Evolutionary conservation across 2,888 invertebrate genomes (phyloP).

Genomic region (Ochropleura plecta): DNA sequence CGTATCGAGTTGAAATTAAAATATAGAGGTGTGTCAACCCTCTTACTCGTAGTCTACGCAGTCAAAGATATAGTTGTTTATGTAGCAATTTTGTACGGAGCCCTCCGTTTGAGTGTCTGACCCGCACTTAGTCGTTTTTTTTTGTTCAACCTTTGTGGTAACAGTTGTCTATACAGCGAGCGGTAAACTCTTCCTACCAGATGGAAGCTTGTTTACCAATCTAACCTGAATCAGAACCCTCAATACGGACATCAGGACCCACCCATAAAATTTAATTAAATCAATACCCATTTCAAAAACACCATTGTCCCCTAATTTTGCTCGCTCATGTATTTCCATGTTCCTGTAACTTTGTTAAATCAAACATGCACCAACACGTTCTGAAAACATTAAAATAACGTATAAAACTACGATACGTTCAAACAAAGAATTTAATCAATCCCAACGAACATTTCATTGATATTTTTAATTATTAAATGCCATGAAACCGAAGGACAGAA

Average conservation of each 20-base stretch:
- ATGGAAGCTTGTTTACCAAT: constrained; percentile 3
- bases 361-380: constrained; percentile 60
- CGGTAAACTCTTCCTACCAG: neutral
- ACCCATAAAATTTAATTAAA: constrained; percentile 37
- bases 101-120: no score
- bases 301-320: constrained; percentile 28
- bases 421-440: constrained; percentile 64
- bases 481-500: constrained; percentile 20
- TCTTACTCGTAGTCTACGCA: no score
- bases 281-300: constrained; percentile 27
- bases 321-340: constrained; percentile 30
- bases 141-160: no score
- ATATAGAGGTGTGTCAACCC: no score
- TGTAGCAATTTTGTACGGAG: no score
- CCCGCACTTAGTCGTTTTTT: no score
- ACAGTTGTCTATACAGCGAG: neutral
- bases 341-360: constrained; percentile 49
- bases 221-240: neutral
- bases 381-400: constrained; percentile 51
- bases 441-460: constrained; percentile 30
- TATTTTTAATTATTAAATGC: constrained; percentile 59
- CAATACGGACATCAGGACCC: neutral
- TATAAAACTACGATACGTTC: constrained; percentile 55
- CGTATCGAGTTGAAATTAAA: no score
- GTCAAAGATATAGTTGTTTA: no score